Conservation (phyloP, 2,888 invertebrate species). For the Acrocyrtus sp. region DNA sequence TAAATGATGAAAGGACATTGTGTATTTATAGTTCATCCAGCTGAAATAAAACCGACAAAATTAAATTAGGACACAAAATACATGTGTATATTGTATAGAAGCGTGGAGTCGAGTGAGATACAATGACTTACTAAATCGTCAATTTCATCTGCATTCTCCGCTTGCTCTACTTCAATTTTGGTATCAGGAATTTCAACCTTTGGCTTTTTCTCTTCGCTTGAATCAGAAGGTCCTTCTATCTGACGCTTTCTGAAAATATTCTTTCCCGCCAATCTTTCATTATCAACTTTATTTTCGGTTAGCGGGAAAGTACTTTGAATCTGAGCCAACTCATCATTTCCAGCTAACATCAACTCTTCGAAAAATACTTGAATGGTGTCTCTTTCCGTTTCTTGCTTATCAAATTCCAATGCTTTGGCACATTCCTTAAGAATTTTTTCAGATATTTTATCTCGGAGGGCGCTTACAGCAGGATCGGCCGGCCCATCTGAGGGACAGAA, state of each 20-base stretch:
- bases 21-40: constrained; percentile 54
- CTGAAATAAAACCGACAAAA: constrained; percentile 38
- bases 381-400: background rate
- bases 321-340: constrained; percentile 12
- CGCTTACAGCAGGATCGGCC: constrained; percentile 45
- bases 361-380: constrained; percentile 54
- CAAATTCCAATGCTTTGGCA: background rate
- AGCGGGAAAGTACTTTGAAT: constrained; percentile 50
- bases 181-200: constrained; percentile 34
- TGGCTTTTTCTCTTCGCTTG: constrained; percentile 43
- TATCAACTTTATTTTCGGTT: constrained; percentile 26
- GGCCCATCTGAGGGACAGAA: constrained; percentile 55
- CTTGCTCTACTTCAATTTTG: constrained; percentile 32
- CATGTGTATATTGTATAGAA: background rate
- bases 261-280: constrained; percentile 53
- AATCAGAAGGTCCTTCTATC: constrained; percentile 8
- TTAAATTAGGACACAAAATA: constrained; percentile 6
- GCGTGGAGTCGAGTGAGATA: constrained; percentile 1
- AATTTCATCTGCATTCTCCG: no score
- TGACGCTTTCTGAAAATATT: constrained; percentile 58
- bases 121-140: constrained; percentile 54
- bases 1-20: no score
- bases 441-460: constrained; percentile 33
- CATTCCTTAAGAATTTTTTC: constrained; percentile 36
- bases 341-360: constrained; percentile 15